Conservation (phyloP, 2,797 vertebrate genomes). For the Cossypha caffra region DNA sequence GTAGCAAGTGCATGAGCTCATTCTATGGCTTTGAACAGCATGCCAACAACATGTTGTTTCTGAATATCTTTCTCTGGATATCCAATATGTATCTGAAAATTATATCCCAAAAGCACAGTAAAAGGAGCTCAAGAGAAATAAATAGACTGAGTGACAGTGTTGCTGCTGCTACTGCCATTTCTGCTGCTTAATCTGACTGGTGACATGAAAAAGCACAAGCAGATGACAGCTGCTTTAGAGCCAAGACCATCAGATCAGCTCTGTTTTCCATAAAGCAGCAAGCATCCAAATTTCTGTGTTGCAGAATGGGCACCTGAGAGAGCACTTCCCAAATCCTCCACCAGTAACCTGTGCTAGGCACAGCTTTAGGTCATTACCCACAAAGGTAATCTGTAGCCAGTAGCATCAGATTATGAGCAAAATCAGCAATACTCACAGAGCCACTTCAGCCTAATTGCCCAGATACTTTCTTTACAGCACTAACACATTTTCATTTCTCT, state of each 20-base stretch:
- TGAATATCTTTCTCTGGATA: background rate
- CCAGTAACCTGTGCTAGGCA: background rate
- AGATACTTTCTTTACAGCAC: background rate
- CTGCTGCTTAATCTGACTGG: background rate
- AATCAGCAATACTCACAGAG: background rate
- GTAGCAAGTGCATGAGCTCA: background rate
- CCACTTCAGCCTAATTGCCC: background rate
- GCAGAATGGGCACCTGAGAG: background rate
- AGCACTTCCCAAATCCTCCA: background rate
- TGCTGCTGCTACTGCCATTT: background rate
- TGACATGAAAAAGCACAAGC: background rate
- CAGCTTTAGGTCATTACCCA: background rate
- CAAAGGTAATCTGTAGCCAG: background rate
- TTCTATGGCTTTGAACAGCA: background rate
- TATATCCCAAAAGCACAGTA: background rate
- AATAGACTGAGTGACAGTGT: background rate
- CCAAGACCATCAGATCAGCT: background rate
- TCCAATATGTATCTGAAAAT: background rate
- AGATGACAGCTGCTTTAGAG: background rate
- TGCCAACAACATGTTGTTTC: background rate
- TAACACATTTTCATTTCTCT: background rate
- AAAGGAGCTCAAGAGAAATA: background rate
- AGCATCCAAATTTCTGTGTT: background rate
- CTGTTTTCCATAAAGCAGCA: background rate
- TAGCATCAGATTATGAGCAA: accelerated